Evolutionary conservation across 2,113 vertebrate species (phyloP), one percentile per base, ranked within the genome.

Genomic region (Pomatostomus ruficeps): DNA sequence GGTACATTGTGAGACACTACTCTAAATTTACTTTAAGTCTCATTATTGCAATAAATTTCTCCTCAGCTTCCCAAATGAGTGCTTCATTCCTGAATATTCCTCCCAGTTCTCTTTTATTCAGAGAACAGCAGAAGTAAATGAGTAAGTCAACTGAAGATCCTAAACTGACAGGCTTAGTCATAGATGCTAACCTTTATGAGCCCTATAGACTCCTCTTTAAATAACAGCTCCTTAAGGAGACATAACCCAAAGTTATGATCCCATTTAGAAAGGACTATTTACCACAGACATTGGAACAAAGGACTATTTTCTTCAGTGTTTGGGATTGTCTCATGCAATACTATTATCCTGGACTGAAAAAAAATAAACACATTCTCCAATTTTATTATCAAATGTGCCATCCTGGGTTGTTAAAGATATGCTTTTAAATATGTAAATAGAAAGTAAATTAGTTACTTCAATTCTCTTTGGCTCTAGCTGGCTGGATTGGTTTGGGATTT

Each of bases 31-130:
- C 52, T 82, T 79, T 70, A 68, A 91, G 38, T 51, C 85, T 92
- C 92, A 92, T 87, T 81, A 81, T 81, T 76, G 38, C 35, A 76
- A 93, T 93, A 95, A 88, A 95, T 95, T 94, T 89, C 10, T 74
- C 10, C 40, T 76, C 59, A 74, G 18, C 23, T 80, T 93, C 94
- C 78, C 87, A 71, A 89, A 63, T 46, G 88, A 83, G 72, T 80
- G 10, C 36, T 96, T 96, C 55, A 63, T 86, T 88, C 62, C 71
- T 83, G 62, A 89, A 73, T 90, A 96, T 94, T 96, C 85, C 40
- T 71, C 55, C 35, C 38, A 76, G 46, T 55, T 79, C 71, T 76
- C 58, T 95, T 91, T 54, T 51, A 68, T 70, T 89, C 58, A 76
- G 71, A 78, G 49, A 95, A 65, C 48, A 92, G 82, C 19, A 90